Base-by-base conservation (phyloP, 2,888 invertebrate species). In the Campopleginae sp. region DNA sequence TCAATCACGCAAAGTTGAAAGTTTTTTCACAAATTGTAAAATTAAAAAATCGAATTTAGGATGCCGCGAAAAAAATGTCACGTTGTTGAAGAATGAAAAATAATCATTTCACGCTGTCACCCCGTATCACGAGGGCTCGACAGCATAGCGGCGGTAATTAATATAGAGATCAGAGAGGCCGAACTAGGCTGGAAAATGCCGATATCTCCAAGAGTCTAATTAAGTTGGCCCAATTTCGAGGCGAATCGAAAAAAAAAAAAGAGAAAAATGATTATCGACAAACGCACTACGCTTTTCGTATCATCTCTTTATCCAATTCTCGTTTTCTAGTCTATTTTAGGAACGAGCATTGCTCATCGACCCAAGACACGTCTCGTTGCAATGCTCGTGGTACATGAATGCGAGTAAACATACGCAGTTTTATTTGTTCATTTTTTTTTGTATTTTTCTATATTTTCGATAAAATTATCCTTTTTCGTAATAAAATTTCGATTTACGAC, bases 231-330 rank as follows among this genome's bases (percentile, higher is more conserved):
- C 46, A 54, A 51, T 80, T 54, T 38, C n/a, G 46, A 44, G 23
- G 76, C 27, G 38, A 65, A n/a, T 38, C 10, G 63, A 65, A 65
- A 65, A 63, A 33, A 63, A 2, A 65, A 12, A 80, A 75, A 38
- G n/a, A 65, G 3, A 80, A 75, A 38, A 8, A 65, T 3, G 42
- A 38, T 12, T 27, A 58, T 46, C 33, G 5, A 68, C 31, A 12
- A 63, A 48, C 42, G 33, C 23, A 38, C 66, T 17, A 27, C 71
- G 76, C 58, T 84, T 84, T 84, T 72, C 58, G 51, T 71, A 70
- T 54, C 38, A 23, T 71, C 66, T 42, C 58, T 72, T 83, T 75
- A 86, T 84, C 68, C 79, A 76, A 86, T 84, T 6, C 12, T 66
- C 33, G 42, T 58, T 72, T 42, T 51, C 38, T 44, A 14, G 48